These are phyloP conservation scores for Ptilodon capucinus DNA, from an alignment of 2,888 invertebrate species.

Conservation along the genomic window DNA sequence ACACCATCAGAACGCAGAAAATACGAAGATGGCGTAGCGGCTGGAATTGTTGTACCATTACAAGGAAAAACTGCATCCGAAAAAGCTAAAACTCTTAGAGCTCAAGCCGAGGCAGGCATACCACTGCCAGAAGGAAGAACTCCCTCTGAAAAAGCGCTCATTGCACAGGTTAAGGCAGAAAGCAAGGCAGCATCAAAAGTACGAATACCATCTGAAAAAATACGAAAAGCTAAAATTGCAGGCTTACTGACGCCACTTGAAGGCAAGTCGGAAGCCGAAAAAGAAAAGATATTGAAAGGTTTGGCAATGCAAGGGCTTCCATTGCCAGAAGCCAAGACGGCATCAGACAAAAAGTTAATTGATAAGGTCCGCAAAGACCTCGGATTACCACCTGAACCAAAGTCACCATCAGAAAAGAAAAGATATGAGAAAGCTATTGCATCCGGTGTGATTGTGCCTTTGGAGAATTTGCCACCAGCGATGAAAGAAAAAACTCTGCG, in stretches of 20 bases:
- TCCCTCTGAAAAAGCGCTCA: constrained; percentile 31
- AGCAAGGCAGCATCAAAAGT: constrained; percentile 4
- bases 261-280: constrained; percentile 32
- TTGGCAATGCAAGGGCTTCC: constrained; percentile 10
- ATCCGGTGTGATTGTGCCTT: constrained; percentile 1
- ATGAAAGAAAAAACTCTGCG: constrained; percentile 9
- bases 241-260: constrained; percentile 36
- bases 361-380: constrained; percentile 36
- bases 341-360: constrained; percentile 26
- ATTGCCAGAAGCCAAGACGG: constrained; percentile 9
- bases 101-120: constrained; percentile 41
- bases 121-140: constrained; percentile 36
- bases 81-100: constrained; percentile 48
- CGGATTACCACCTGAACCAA: constrained; percentile 39
- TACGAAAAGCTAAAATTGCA: constrained; percentile 34
- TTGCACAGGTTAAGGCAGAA: constrained; percentile 21
- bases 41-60: constrained; percentile 43
- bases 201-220: constrained; percentile 25
- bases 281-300: constrained; percentile 29
- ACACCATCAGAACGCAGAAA: constrained; percentile 37
- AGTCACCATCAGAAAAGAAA: constrained; percentile 20
- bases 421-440: constrained; percentile 13
- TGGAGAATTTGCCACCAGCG: neutral
- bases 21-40: constrained; percentile 37
- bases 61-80: constrained; percentile 39